Base-by-base conservation (phyloP, 1,140 invertebrate species). In the Protaetia brevitarsis region DNA sequence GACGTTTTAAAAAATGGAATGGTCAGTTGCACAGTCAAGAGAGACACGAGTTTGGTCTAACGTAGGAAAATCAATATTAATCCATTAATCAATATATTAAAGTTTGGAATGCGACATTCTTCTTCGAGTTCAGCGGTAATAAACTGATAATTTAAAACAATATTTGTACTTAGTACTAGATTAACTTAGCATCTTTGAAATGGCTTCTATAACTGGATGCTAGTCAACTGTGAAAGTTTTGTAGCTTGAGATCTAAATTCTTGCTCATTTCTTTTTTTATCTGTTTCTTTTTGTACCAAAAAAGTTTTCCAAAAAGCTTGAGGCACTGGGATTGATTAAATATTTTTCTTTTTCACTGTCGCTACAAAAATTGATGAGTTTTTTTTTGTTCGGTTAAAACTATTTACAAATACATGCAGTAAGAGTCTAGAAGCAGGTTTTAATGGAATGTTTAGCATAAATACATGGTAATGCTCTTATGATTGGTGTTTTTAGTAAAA, bases 311-410 rank as follows among this genome's bases (percentile, higher is more conserved):
- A 59, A 59, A 59, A 59, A 59, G 57, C 57, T 59, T 59, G 6
- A 59, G 57, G 57, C 57, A 59, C 57, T 59, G 29, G 57, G 57
- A 59, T 59, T 28, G 57, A 59, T 59, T 31, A 31, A 59, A 11
- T 21, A 31, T 29, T 23, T 51, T 19, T 23, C 30, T 21, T 56
- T 23, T 21, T 56, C 11, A 59, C 57, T 59, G 57, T 27, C 28
- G 57, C 57, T 59, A 59, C 26, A 28, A 29, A 19, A 29, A 28
- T 45, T 19, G n/a, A n/a, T n/a, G 23, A 45, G 41, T 29, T 21
- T 56, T 5, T 19, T 26, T 19, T 26, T 13, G 30, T 29, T 13
- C 26, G 16, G 3, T 29, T 27, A 31, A 59, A 59, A 59, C 28
- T 59, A 59, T 59, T 29, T 59, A 59, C 57, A 59, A 59, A 28